A percentile compares a stretch with the other conserved stretches of the same genome.
Conservation (phyloP, 2,797 vertebrate species). For the Todus mexicanus region DNA sequence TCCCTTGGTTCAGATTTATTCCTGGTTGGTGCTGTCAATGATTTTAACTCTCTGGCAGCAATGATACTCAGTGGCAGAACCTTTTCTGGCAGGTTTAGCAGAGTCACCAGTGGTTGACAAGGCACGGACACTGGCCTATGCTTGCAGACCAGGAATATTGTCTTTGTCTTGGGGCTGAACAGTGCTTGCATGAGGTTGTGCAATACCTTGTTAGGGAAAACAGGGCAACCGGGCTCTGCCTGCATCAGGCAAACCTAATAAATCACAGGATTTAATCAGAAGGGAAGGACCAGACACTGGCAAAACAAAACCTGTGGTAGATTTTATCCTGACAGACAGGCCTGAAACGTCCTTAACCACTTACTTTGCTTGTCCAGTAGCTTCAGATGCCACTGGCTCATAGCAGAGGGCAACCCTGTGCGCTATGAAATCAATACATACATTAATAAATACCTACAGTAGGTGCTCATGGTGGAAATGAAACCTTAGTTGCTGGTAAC, state of each 20-base stretch:
- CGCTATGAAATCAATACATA: background rate
- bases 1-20: background rate
- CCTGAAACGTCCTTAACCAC: background rate
- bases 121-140: background rate
- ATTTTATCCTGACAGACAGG: background rate
- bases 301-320: background rate
- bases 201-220: background rate
- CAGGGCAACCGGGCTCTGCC: background rate
- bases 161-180: background rate
- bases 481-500: background rate
- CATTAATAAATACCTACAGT: background rate
- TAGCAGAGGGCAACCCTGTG: background rate
- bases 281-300: background rate
- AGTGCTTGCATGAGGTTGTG: background rate
- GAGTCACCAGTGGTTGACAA: background rate
- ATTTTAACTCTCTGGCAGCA: background rate
- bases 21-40: background rate
- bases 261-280: background rate
- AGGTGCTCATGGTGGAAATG: background rate
- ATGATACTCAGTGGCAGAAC: background rate
- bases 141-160: background rate
- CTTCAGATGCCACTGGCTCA: background rate
- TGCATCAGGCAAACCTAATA: background rate
- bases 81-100: background rate
- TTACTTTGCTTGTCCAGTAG: background rate